A percentile compares a stretch with the other conserved stretches of the same genome.
Conservation (phyloP, 2,797 vertebrate genomes). For the Acridotheres tristis region DNA sequence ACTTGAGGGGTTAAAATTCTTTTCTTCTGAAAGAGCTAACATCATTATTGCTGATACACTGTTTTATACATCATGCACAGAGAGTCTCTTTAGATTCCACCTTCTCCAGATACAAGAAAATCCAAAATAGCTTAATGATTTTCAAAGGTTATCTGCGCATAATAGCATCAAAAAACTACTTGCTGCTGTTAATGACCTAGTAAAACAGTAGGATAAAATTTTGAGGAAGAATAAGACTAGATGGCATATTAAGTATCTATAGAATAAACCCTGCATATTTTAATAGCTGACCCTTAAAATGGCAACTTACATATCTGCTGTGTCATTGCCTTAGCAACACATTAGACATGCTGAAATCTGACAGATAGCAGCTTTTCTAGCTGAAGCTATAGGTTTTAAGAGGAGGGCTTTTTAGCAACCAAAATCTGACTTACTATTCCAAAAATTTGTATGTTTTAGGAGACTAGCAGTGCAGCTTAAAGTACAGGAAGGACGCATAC, state of each 20-base stretch:
- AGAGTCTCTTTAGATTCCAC: not conserved
- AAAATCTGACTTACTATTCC: not conserved
- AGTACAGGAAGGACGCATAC: not conserved
- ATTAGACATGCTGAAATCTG: not conserved
- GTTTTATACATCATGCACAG: not conserved
- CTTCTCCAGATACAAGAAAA: not conserved
- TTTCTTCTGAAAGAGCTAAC: not conserved
- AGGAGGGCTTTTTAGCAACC: not conserved
- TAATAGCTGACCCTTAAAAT: constrained; percentile 53
- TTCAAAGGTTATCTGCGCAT: not conserved
- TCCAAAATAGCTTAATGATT: not conserved
- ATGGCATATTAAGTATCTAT: not conserved
- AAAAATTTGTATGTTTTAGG: not conserved
- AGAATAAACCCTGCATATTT: not conserved
- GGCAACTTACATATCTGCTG: constrained; percentile 57
- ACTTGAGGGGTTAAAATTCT: not conserved
- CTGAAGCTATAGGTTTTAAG: not conserved
- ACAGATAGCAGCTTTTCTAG: not conserved
- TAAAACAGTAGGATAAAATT: not conserved
- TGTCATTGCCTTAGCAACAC: constrained; percentile 51
- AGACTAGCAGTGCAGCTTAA: not conserved
- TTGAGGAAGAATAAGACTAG: not conserved
- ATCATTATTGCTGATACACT: not conserved
- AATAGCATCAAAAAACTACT: not conserved
- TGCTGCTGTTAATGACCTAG: not conserved